Conservation (phyloP, 2,888 invertebrate genomes). For the Xestobium rufovillosum region DNA sequence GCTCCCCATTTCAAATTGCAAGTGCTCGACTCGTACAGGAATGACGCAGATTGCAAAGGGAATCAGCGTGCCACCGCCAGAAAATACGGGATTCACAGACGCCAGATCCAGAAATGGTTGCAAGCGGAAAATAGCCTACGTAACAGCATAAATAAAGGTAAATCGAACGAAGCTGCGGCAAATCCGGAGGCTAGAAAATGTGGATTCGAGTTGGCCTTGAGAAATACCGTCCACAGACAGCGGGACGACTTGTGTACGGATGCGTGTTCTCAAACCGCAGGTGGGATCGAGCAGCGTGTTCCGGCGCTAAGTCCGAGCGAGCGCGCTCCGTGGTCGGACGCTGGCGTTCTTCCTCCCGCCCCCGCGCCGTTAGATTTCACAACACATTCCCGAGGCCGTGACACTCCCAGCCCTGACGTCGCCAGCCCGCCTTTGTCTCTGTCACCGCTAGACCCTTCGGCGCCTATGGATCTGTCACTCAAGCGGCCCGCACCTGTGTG, state of each 20-base stretch:
- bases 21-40: slow-evolving; percentile 80
- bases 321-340: no score
- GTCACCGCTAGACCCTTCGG: slow-evolving; percentile 23
- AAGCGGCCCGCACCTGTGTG: slow-evolving; percentile 37
- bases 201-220: slow-evolving; percentile 36
- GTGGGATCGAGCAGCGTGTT: slow-evolving; percentile 31
- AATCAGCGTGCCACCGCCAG: slow-evolving; percentile 85
- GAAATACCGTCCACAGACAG: slow-evolving; percentile 36
- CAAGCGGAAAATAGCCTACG: slow-evolving; percentile 76
- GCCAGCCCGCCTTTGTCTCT: slow-evolving; percentile 34
- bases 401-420: slow-evolving; percentile 30
- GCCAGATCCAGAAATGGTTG: slow-evolving; percentile 89
- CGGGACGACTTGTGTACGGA: slow-evolving; percentile 36
- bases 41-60: slow-evolving; percentile 80
- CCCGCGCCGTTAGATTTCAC: slow-evolving; percentile 36
- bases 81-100: slow-evolving; percentile 82
- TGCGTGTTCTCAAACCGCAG: slow-evolving; percentile 23
- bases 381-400: slow-evolving; percentile 30
- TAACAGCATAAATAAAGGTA: slow-evolving; percentile 56
- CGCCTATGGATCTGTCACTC: slow-evolving; percentile 43
- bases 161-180: slow-evolving; percentile 19
- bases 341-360: slow-evolving; percentile 19
- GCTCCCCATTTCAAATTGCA: slow-evolving; percentile 84
- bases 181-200: slow-evolving; percentile 29
- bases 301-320: slow-evolving; percentile 31